Conservation (phyloP, 1,140 invertebrate genomes). For the Apis laboriosa region DNA sequence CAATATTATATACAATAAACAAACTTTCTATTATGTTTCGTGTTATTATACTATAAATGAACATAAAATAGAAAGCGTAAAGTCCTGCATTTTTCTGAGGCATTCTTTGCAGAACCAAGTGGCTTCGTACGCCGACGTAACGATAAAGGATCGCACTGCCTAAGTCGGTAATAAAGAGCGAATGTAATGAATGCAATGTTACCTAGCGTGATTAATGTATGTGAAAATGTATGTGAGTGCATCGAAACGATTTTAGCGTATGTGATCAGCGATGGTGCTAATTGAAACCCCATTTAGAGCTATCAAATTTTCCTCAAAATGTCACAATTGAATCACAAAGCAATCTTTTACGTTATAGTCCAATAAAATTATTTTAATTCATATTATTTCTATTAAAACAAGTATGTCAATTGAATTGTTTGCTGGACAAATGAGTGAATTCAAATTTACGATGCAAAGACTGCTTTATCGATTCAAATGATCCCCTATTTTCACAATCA, state of each 20-base stretch:
- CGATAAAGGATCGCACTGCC: slow-evolving; percentile 60
- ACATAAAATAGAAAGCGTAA: not conserved
- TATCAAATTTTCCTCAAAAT: slow-evolving; percentile 3
- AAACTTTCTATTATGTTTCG: not conserved
- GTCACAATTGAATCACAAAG: slow-evolving; percentile 3
- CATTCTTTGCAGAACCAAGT: slow-evolving; percentile 55
- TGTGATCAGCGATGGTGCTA: slow-evolving; percentile 63
- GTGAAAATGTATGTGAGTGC: slow-evolving; percentile 31
- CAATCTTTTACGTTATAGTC: not conserved
- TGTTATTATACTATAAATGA: too few species aligned
- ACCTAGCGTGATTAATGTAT: slow-evolving; percentile 11
- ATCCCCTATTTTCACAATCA: slow-evolving; percentile 35
- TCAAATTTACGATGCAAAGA: not conserved
- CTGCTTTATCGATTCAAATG: slow-evolving; percentile 12
- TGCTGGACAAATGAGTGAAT: not conserved
- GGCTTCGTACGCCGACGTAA: slow-evolving; percentile 53
- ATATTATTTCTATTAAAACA: not conserved
- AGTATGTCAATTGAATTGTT: not conserved
- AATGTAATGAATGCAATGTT: slow-evolving; percentile 38
- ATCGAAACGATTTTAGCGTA: slow-evolving; percentile 34
- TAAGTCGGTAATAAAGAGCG: slow-evolving; percentile 50
- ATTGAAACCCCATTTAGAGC: slow-evolving; percentile 50
- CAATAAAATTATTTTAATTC: not conserved
- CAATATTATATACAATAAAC: not conserved
- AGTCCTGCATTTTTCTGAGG: slow-evolving; percentile 27